phyloP scores from a whole-genome alignment of 2,113 vertebrate genomes.

The Vidua chalybeata region DNA sequence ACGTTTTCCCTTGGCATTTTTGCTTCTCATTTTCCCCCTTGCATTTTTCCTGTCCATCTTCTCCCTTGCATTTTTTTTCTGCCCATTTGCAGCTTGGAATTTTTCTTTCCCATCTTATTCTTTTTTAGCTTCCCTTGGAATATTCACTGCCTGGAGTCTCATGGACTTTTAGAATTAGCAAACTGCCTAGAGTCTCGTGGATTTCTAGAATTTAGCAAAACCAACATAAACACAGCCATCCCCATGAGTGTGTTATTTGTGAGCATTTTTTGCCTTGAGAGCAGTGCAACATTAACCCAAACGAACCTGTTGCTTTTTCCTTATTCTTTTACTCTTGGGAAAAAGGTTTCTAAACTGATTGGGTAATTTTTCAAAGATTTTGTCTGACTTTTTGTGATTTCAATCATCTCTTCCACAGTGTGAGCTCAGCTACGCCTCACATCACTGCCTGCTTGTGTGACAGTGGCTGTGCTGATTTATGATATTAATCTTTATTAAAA shows the following conservation, averaged over 20 bases:
- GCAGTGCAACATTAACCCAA: too few species aligned
- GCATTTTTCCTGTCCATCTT: rapidly evolving
- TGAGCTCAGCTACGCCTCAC: rapidly evolving
- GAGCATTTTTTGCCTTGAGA: not conserved
- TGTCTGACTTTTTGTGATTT: not conserved
- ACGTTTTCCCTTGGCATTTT: not conserved
- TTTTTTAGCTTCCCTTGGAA: not conserved
- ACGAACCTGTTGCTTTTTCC: not conserved
- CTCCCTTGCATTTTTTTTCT: rapidly evolving
- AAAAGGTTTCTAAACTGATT: not conserved
- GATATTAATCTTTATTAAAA: not conserved
- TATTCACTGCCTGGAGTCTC: not conserved
- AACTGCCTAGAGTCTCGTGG: not conserved
- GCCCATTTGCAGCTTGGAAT: not conserved
- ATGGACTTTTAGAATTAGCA: not conserved
- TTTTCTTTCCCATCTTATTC: not conserved
- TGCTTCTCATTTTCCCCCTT: not conserved
- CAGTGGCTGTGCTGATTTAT: not conserved
- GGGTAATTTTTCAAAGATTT: not conserved
- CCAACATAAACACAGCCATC: rapidly evolving
- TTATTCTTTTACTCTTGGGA: not conserved
- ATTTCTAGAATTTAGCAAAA: not conserved
- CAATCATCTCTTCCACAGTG: not conserved
- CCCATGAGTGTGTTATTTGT: rapidly evolving
- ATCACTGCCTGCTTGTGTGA: rapidly evolving